These are phyloP conservation scores for Andrena hattorfiana DNA, from an alignment of 2,888 invertebrate genomes.

Conservation along the genomic window DNA sequence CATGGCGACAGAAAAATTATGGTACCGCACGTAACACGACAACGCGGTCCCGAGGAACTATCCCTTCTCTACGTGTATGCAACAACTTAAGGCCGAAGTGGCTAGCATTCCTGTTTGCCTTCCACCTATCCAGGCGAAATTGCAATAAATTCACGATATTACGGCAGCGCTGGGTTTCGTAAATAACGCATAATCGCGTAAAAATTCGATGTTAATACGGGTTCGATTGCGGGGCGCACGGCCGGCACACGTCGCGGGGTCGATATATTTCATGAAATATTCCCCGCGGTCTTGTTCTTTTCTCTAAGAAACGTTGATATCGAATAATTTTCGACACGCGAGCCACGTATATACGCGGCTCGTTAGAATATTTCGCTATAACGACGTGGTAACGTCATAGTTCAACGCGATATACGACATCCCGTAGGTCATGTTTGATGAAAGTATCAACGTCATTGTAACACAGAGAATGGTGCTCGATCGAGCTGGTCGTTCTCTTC, in stretches of 20 bases:
- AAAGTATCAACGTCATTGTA: conserved; percentile 13
- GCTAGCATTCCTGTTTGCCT: conserved; percentile 24
- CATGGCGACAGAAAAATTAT: conserved; percentile 58
- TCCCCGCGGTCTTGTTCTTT: conserved; percentile 1
- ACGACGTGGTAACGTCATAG: conserved; percentile 18
- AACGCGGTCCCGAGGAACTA: conserved; percentile 17
- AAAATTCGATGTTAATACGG: conserved; percentile 45
- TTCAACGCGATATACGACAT: background rate
- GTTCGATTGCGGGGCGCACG: conserved; percentile 22
- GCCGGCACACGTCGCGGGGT: background rate
- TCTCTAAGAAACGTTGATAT: conserved; percentile 23
- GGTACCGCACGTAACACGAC: conserved; percentile 32
- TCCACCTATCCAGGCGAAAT: conserved; percentile 19
- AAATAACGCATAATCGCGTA: conserved; percentile 37
- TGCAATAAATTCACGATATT: conserved; percentile 38
- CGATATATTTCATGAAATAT: conserved; percentile 33
- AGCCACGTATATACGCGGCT: conserved; percentile 6
- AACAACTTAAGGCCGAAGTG: conserved; percentile 15
- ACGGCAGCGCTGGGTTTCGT: conserved; percentile 2
- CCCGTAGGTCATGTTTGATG: background rate
- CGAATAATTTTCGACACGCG: conserved; percentile 48
- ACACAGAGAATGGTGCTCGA: background rate
- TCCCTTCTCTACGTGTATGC: conserved; percentile 17
- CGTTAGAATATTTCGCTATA: conserved; percentile 40
- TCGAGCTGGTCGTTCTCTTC: background rate